Evolutionary conservation across 2,888 invertebrate species (phyloP).

Genomic region (Dorcus hopei): DNA sequence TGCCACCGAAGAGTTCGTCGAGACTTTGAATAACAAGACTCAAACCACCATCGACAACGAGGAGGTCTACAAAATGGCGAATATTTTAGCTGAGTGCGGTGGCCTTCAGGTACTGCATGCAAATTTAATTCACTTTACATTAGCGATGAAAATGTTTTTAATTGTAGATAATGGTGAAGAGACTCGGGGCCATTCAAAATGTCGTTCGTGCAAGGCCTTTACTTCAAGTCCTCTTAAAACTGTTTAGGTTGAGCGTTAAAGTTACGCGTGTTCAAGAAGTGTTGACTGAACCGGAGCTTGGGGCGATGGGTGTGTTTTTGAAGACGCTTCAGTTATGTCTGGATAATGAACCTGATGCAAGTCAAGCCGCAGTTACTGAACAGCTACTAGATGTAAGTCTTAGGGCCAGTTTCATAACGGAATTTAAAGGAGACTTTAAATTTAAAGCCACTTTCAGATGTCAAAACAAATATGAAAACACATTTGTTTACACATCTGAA

Average conservation of each 20-base stretch:
- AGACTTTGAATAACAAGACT: constrained; percentile 83
- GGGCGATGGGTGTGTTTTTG: constrained; percentile 78
- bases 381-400: constrained; percentile 78
- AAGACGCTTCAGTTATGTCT: constrained; percentile 78
- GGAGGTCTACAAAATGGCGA: constrained; percentile 88
- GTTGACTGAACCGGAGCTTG: constrained; percentile 79
- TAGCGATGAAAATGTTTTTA: not conserved
- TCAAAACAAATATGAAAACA: no score
- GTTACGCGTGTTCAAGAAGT: constrained; percentile 86
- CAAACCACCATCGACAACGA: constrained; percentile 89
- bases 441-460: no score
- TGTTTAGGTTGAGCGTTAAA: constrained; percentile 88
- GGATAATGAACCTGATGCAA: constrained; percentile 64
- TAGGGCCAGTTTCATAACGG: no score
- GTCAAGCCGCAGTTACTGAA: constrained; percentile 79
- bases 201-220: constrained; percentile 84
- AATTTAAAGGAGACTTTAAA: no score
- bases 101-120: constrained; percentile 56
- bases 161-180: constrained; percentile 72
- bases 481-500: no score
- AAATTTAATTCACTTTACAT: not conserved
- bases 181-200: constrained; percentile 82
- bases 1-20: constrained; percentile 98
- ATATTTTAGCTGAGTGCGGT: constrained; percentile 77
- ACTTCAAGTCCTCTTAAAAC: constrained; percentile 83